Evolutionary conservation across 2,797 vertebrate genomes (phyloP).

Genomic region (Chelonia mydas): DNA sequence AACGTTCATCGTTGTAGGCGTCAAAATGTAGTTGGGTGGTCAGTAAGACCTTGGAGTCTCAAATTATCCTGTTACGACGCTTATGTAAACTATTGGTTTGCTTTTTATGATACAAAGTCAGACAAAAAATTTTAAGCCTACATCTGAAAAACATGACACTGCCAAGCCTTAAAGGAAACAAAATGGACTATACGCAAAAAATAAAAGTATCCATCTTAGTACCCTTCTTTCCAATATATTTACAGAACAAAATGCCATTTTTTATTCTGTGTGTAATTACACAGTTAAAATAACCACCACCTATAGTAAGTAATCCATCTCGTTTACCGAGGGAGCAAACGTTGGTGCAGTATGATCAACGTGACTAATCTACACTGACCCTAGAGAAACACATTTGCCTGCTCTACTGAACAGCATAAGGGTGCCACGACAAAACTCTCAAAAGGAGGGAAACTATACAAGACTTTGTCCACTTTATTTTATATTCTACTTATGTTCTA

Average conservation of each 20-base stretch:
- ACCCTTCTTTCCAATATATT: constrained; percentile 57
- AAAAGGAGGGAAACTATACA: not conserved
- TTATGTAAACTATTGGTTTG: not conserved
- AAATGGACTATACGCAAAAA: constrained; percentile 41
- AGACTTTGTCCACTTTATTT: not conserved
- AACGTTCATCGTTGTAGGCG: not conserved
- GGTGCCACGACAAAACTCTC: not conserved
- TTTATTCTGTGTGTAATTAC: constrained; percentile 75
- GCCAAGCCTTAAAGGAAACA: constrained; percentile 45
- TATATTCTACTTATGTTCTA: not conserved
- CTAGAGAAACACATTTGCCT: constrained; percentile 57
- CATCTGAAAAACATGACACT: constrained; percentile 68
- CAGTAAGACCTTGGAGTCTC: not conserved
- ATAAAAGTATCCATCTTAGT: constrained; percentile 43
- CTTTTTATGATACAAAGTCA: not conserved
- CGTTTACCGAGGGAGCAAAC: constrained; percentile 56
- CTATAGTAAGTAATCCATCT: constrained; percentile 65
- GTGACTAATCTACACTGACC: constrained; percentile 32
- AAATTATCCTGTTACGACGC: not conserved
- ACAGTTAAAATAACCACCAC: constrained; percentile 63
- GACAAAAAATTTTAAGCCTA: constrained; percentile 44
- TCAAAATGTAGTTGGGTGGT: not conserved
- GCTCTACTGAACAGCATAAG: constrained; percentile 21
- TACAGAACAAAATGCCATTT: constrained; percentile 72
- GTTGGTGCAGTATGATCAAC: constrained; percentile 60